Percentiles rank a stretch among this genome's conserved stretches.
These are phyloP conservation scores for Matsumurasca onukii DNA, from an alignment of 1,140 invertebrate species.

Conservation along the genomic window DNA sequence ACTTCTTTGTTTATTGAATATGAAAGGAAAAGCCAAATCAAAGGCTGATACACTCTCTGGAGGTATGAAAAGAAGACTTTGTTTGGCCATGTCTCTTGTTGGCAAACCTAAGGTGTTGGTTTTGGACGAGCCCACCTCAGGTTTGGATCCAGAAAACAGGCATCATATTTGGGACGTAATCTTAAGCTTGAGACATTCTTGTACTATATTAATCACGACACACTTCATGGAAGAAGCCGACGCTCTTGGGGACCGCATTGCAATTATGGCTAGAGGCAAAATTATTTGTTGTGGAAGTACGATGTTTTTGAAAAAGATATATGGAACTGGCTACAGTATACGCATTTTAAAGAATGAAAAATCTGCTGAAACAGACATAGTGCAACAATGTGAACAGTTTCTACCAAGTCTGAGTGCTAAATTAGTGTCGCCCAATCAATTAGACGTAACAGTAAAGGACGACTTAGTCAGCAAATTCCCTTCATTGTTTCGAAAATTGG, in stretches of 20 bases:
- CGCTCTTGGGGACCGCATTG: conserved; percentile 87
- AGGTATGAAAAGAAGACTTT: conserved; percentile 84
- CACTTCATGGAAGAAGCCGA: conserved; percentile 99
- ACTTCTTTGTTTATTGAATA: conserved; percentile 55
- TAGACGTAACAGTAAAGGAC: not conserved
- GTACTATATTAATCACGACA: conserved; percentile 90
- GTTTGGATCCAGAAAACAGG: conserved; percentile 92
- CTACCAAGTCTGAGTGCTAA: not conserved
- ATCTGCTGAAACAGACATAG: too few species aligned
- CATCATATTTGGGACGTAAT: conserved; percentile 79
- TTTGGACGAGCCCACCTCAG: too few species aligned
- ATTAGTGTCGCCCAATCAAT: not conserved
- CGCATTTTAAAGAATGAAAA: too few species aligned
- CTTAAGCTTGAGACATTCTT: conserved; percentile 53
- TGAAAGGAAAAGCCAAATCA: conserved; percentile 59
- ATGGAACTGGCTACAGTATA: too few species aligned
- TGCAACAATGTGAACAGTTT: not conserved
- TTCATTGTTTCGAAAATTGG: not conserved
- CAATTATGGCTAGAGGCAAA: conserved; percentile 82
- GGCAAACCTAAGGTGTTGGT: conserved; percentile 60
- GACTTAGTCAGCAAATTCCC: not conserved
- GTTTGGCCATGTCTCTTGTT: conserved; percentile 74
- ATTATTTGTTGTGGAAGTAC: conserved; percentile 81
- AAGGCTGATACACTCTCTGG: conserved; percentile 67
- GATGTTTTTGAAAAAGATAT: conserved; percentile 83